Conservation (phyloP, 2,113 vertebrate species). For the Trematomus loennbergii region DNA sequence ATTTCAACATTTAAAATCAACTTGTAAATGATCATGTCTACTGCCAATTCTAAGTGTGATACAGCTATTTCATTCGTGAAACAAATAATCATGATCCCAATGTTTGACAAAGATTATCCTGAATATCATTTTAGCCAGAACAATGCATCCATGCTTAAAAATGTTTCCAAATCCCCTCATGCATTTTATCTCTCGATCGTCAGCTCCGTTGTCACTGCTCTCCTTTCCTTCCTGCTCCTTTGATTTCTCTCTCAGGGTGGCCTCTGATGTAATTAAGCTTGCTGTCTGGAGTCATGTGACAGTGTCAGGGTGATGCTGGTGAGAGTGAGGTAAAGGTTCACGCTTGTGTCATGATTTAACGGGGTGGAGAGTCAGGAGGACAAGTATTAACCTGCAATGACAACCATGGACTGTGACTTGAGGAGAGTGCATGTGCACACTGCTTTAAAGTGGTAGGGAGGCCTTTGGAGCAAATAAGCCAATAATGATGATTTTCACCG, state of each 20-base stretch:
- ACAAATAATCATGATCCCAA: background rate
- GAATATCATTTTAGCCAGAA: background rate
- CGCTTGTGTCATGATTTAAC: conserved; percentile 7
- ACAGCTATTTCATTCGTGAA: background rate
- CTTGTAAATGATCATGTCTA: background rate
- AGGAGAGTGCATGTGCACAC: background rate
- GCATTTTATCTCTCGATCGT: conserved; percentile 11
- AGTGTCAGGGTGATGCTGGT: conserved; percentile 32
- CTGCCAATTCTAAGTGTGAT: background rate
- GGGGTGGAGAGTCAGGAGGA: background rate
- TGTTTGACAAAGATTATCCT: background rate
- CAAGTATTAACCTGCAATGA: conserved; percentile 10
- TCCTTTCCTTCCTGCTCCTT: background rate
- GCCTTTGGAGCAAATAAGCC: background rate
- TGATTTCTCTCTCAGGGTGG: conserved; percentile 26
- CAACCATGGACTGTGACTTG: conserved; percentile 9
- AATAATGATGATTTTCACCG: background rate
- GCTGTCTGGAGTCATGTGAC: conserved; percentile 46
- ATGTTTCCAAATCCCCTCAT: background rate
- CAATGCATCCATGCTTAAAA: background rate
- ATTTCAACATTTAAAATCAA: background rate
- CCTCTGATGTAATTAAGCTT: conserved; percentile 59
- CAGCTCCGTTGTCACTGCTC: background rate
- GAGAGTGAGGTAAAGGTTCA: conserved; percentile 41
- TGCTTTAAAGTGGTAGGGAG: background rate